phyloP scores from a whole-genome alignment of 2,888 invertebrate genomes.

The Galeruca laticollis region DNA sequence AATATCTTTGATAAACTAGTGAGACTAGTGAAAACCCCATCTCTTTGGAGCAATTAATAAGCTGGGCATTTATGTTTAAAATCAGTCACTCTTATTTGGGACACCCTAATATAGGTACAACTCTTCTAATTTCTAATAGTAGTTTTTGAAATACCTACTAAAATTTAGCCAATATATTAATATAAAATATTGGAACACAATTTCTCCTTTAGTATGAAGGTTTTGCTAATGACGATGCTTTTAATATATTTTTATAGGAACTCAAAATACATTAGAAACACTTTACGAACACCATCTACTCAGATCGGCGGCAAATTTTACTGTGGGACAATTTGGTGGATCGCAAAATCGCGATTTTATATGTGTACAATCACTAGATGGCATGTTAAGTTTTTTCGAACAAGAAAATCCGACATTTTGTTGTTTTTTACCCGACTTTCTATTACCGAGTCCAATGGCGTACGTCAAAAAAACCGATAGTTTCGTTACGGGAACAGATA shows the following conservation, averaged over 20 bases:
- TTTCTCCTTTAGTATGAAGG: no score
- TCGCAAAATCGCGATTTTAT: constrained; percentile 87
- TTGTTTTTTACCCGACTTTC: constrained; percentile 82
- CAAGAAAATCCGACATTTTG: constrained; percentile 91
- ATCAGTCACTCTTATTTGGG: no score
- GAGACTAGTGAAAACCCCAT: no score
- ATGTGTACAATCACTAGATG: constrained; percentile 92
- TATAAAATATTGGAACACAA: no score
- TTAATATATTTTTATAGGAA: constrained; percentile 67
- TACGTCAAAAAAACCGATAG: constrained; percentile 87
- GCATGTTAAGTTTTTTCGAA: constrained; percentile 90
- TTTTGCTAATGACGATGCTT: no score
- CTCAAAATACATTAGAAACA: constrained; percentile 77
- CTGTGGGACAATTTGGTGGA: constrained; percentile 88
- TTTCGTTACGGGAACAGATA: constrained; percentile 85
- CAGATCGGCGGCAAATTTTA: constrained; percentile 81
- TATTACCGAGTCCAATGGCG: constrained; percentile 86
- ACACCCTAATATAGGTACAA: no score
- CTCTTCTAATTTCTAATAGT: no score
- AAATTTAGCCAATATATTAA: no score
- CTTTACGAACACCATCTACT: constrained; percentile 86
- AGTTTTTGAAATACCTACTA: no score
- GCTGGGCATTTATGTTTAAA: no score
- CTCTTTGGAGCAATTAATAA: no score
- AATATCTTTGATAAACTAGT: no score